These are phyloP conservation scores for Condylura cristata DNA, from an alignment of 2,113 vertebrate genomes.

Conservation along the genomic window DNA sequence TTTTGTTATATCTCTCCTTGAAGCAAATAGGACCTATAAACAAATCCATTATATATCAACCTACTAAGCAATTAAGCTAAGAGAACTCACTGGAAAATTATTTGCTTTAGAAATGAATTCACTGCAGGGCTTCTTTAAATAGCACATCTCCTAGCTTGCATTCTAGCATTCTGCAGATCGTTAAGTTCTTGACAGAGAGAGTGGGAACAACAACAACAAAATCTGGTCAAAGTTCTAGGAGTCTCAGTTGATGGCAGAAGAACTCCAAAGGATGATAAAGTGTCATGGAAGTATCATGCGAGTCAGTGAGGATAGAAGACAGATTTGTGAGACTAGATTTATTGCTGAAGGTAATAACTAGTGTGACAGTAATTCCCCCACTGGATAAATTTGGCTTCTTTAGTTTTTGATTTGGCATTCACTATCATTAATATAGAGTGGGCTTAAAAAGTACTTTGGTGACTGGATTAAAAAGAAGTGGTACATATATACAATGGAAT, in stretches of 20 bases:
- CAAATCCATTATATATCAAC: not conserved
- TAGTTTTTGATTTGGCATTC: not conserved
- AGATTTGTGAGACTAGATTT: constrained; percentile 61
- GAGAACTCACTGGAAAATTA: constrained; percentile 15
- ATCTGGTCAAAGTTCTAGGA: constrained; percentile 25
- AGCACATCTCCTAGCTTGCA: constrained; percentile 44
- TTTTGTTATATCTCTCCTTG: not conserved
- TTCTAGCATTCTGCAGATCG: constrained; percentile 44
- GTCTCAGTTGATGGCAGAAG: constrained; percentile 28
- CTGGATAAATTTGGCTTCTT: constrained; percentile 32
- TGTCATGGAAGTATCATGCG: constrained; percentile 31
- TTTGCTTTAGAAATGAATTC: constrained; percentile 52
- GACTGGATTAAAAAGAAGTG: no score
- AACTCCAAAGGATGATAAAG: constrained; percentile 36
- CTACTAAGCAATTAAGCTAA: not conserved
- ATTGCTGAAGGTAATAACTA: not conserved
- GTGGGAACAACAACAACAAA: constrained; percentile 8
- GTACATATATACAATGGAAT: no score
- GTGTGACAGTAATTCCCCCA: not conserved
- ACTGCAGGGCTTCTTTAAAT: constrained; percentile 49
- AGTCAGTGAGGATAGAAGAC: not conserved
- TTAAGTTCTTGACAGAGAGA: constrained; percentile 62
- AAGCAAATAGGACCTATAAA: constrained; percentile 13
- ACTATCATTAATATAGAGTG: not conserved
- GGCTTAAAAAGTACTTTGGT: constrained; percentile 42